Conservation (phyloP, 2,797 vertebrate species). For the Arrhamphus sclerolepis region DNA sequence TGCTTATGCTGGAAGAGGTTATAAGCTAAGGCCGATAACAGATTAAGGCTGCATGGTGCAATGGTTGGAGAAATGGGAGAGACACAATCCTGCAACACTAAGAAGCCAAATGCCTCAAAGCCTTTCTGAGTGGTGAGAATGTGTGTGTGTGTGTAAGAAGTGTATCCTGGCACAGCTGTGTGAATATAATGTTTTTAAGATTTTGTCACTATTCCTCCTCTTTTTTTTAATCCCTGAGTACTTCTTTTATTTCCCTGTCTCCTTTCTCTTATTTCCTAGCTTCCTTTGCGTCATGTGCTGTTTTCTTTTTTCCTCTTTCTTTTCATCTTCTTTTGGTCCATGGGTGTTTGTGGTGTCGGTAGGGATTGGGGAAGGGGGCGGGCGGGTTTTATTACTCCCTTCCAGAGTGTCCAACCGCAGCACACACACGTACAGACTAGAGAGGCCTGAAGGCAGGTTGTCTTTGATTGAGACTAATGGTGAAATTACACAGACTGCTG, state of each 20-base stretch:
- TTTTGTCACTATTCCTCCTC: slow-evolving; percentile 25
- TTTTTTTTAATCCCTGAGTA: slow-evolving; percentile 14
- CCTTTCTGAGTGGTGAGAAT: slow-evolving; percentile 35
- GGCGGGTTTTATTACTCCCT: slow-evolving; percentile 57
- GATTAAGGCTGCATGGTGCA: slow-evolving; percentile 64
- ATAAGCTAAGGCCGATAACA: slow-evolving; percentile 59
- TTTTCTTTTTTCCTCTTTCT: slow-evolving; percentile 41
- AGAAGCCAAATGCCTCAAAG: slow-evolving; percentile 62
- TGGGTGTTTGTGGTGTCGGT: slow-evolving; percentile 2
- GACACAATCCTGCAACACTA: slow-evolving; percentile 51
- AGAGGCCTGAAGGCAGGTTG: slow-evolving; percentile 50
- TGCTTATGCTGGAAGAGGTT: slow-evolving; percentile 51
- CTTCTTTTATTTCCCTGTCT: slow-evolving; percentile 27
- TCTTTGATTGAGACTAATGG: slow-evolving; percentile 75
- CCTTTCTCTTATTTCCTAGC: slow-evolving; percentile 15
- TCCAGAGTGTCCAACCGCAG: slow-evolving; percentile 41
- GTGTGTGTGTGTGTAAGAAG: slow-evolving; percentile 7
- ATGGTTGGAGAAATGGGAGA: slow-evolving; percentile 54
- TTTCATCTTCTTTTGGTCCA: slow-evolving; percentile 57
- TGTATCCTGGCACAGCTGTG: slow-evolving; percentile 31
- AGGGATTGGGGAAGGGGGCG: not conserved
- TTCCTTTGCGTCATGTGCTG: slow-evolving; percentile 53
- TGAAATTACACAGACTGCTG: slow-evolving; percentile 72
- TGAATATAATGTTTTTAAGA: slow-evolving; percentile 55
- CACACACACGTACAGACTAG: slow-evolving; percentile 22